Base-by-base conservation (phyloP, 2,888 invertebrate genomes). In the Andrena trimmerana region DNA sequence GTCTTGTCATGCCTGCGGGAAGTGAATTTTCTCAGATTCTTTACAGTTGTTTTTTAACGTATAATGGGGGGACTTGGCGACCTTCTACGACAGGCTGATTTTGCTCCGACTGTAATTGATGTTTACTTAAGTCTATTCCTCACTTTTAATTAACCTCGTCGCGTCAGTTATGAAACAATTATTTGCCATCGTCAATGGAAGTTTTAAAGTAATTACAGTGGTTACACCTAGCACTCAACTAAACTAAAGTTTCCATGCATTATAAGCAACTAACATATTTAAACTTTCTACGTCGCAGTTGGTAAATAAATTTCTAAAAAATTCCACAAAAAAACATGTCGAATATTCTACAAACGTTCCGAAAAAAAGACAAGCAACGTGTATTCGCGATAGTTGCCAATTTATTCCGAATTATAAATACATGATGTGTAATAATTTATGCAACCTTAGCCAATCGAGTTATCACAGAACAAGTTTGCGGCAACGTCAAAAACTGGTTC, bases 401-500 rank as follows among this genome's bases (percentile, higher is more conserved):
- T 78, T 68, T 78, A 36, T 33, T 16, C n/a, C 13, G 27, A 33
- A 69, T n/a, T 33, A 13, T 42, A 70, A 60, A 16, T 36, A 6
- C 59, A 27, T 1, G 36, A n/a, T 8, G 20, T n/a, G 16, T 57
- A 20, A 57, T 71, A 60, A 82, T 70, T 67, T 50, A 67, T 59
- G 73, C 42, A 65, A 75, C 20, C 52, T 80, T 57, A 42, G 8
- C 31, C 24, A 57, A 52, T 59, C 54, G 65, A 8, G 66, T 62
- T 48, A n/a, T 48, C 29, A 48, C 50, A 13, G 63, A 75, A 71
- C 82, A 24, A 52, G 82, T 81, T 76, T 59, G 29, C 29, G 8
- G 29, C 60, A 50, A 10, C 42, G 13, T 70, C 75, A 16, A 79
- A 81, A 80, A 57, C 59, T 76, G 70, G 54, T 81, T 70, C 75